These are phyloP conservation scores for Tolmerus cingulatus DNA, from an alignment of 2,888 invertebrate species.

Conservation along the genomic window DNA sequence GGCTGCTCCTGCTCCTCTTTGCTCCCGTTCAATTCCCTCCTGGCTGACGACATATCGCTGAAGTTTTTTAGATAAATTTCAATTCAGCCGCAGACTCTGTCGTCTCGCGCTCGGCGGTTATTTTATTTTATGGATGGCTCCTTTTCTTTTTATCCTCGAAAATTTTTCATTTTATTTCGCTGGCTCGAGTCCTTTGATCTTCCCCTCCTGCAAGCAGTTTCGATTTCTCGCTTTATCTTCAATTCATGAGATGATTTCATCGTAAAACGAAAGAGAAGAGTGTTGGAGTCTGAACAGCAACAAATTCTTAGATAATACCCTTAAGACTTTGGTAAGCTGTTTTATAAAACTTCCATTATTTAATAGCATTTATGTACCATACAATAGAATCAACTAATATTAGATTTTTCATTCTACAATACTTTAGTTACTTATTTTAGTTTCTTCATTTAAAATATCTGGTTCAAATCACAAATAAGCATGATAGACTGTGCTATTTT, in stretches of 20 bases:
- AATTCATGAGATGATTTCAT: background rate
- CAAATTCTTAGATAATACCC: background rate
- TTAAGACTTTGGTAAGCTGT: too few relatives aligned
- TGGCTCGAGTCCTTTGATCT: constrained; percentile 12
- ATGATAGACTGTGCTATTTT: too few relatives aligned
- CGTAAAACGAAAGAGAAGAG: background rate
- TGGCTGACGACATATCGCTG: background rate
- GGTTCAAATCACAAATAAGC: too few relatives aligned
- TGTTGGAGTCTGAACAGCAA: background rate
- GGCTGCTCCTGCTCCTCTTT: background rate
- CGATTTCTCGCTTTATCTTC: background rate
- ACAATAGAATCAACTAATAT: too few relatives aligned
- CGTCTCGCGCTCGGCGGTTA: background rate
- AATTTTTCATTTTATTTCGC: constrained; percentile 6
- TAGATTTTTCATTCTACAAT: too few relatives aligned
- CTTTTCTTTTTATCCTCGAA: background rate
- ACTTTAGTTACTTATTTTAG: too few relatives aligned
- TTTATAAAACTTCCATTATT: too few relatives aligned
- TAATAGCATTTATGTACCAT: too few relatives aligned
- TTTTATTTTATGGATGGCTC: background rate
- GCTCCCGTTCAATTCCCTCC: background rate
- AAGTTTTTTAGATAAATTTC: constrained; percentile 30
- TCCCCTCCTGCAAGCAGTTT: background rate
- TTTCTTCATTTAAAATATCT: too few relatives aligned
- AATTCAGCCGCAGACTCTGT: constrained; percentile 8